phyloP scores from a whole-genome alignment of 2,797 vertebrate species.

The Ptychobarbus kaznakovi region DNA sequence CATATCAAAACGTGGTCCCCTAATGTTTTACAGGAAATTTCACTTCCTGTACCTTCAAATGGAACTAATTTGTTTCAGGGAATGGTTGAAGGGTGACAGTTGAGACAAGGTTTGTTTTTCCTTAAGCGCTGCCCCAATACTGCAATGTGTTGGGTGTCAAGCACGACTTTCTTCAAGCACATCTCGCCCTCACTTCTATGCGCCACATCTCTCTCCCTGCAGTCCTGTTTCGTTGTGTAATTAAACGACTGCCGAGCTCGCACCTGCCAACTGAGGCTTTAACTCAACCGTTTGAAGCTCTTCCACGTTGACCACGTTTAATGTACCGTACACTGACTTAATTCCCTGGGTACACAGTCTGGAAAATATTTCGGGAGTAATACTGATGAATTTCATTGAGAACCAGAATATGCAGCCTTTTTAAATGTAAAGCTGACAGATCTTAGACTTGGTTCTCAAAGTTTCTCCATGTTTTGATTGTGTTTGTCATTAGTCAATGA shows the following conservation, averaged over 20 bases:
- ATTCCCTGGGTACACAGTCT: conserved; percentile 1
- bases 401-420: background rate
- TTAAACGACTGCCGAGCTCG: background rate
- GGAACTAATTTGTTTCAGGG: conserved; percentile 42
- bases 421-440: conserved; percentile 1
- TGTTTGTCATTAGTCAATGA: conserved; percentile 28
- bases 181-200: background rate
- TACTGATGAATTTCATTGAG: background rate
- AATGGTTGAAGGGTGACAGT: conserved; percentile 10
- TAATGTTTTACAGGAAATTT: conserved; percentile 42
- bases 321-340: conserved; percentile 5
- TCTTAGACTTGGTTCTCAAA: background rate
- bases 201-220: background rate
- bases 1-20: background rate
- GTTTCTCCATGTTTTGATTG: background rate
- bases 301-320: conserved; percentile 15
- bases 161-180: background rate
- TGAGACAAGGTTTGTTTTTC: conserved; percentile 6
- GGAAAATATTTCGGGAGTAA: conserved; percentile 13
- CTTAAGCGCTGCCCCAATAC: conserved; percentile 1
- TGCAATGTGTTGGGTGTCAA: conserved; percentile 2
- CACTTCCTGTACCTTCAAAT: conserved; percentile 45
- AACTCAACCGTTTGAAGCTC: conserved; percentile 20
- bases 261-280: conserved; percentile 27
- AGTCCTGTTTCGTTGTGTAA: background rate